These are phyloP conservation scores for Montipora efflorescens DNA, from an alignment of 64 coral and sea anemone genomes.

Conservation along the genomic window DNA sequence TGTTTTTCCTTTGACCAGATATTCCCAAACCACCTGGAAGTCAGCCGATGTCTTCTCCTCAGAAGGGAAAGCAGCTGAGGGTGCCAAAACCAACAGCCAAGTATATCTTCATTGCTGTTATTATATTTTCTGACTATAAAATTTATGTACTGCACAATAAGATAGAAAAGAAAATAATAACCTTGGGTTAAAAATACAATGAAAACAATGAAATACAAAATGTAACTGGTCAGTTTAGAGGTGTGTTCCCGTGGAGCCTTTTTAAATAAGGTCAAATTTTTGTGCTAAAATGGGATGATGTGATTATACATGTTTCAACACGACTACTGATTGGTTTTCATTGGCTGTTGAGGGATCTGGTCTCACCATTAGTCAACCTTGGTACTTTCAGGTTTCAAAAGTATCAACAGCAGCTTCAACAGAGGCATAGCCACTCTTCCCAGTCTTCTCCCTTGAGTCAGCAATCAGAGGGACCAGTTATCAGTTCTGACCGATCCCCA, in stretches of 20 bases:
- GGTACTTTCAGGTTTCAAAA: constrained; percentile 87
- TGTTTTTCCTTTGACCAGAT: not conserved
- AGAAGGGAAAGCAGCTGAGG: constrained; percentile 91
- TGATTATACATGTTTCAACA: too few relatives aligned
- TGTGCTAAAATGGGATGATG: too few relatives aligned
- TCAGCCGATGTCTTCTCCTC: constrained; percentile 74
- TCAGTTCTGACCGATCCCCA: constrained; percentile 14
- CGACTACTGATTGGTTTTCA: too few relatives aligned
- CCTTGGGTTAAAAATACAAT: too few relatives aligned
- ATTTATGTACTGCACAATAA: too few relatives aligned
- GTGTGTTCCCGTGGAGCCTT: too few relatives aligned
- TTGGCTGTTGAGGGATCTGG: not conserved
- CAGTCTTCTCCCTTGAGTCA: constrained; percentile 69
- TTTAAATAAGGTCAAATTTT: too few relatives aligned
- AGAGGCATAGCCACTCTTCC: constrained; percentile 84
- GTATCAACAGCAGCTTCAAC: constrained; percentile 94
- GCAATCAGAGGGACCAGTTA: constrained; percentile 23
- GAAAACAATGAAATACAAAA: too few relatives aligned
- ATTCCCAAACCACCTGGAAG: constrained; percentile 54
- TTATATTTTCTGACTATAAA: not conserved
- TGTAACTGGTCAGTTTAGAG: too few relatives aligned
- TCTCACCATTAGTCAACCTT: not conserved
- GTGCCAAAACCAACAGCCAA: constrained; percentile 96
- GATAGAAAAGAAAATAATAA: too few relatives aligned
- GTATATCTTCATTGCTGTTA: constrained; percentile 46